phyloP scores from a whole-genome alignment of 2,797 vertebrate species.

The Parauchenoglanis ngamensis region DNA sequence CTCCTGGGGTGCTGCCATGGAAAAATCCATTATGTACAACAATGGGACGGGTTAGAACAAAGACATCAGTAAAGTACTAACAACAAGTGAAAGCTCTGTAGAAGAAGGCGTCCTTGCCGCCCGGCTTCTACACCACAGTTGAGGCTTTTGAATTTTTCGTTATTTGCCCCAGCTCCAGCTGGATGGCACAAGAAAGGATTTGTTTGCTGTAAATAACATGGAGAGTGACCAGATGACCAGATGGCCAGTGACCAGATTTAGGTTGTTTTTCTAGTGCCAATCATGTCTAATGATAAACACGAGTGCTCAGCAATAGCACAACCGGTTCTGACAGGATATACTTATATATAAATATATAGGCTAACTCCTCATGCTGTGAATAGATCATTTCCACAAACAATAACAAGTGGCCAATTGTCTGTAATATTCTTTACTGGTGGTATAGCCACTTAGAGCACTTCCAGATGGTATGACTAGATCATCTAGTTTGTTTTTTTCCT shows the following conservation, averaged over 20 bases:
- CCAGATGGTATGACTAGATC: conserved; percentile 27
- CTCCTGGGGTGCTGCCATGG: conserved; percentile 41
- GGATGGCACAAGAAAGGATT: conserved; percentile 7
- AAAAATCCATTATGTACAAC: conserved; percentile 53
- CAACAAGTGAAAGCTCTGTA: conserved; percentile 69
- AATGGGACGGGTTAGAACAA: conserved; percentile 62
- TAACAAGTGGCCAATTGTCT: conserved; percentile 41
- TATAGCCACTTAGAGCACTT: conserved; percentile 11
- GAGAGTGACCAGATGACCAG: no score
- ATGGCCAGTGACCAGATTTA: conserved; percentile 29
- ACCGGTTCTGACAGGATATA: background rate
- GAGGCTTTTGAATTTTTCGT: background rate
- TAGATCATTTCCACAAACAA: conserved; percentile 21
- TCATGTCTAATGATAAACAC: conserved; percentile 42
- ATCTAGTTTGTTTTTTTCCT: conserved; percentile 13
- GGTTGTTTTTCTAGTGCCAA: conserved; percentile 29
- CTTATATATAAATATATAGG: background rate
- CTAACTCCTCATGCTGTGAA: background rate
- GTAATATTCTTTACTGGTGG: conserved; percentile 6
- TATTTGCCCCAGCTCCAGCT: conserved; percentile 1
- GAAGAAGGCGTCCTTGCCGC: conserved; percentile 60
- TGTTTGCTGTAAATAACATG: conserved; percentile 48
- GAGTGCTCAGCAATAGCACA: conserved; percentile 28
- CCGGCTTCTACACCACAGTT: conserved; percentile 7
- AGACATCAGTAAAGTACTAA: conserved; percentile 72